phyloP scores from a whole-genome alignment of 2,888 invertebrate genomes.

The Cancer borealis region DNA sequence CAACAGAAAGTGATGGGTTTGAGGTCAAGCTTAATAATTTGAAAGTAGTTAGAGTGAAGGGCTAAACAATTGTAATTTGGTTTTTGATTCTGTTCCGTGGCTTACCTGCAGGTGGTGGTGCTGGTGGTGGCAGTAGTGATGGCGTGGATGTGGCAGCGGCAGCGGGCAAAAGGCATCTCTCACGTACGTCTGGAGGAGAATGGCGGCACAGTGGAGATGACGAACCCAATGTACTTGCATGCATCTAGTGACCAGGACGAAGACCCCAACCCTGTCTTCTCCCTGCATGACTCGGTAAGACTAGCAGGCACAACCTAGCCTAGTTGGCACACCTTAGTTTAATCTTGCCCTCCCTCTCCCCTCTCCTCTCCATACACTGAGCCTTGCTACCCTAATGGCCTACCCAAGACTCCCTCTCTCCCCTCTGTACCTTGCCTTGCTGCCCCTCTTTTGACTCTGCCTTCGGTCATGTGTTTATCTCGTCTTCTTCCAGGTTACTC shows the following conservation, averaged over 20 bases:
- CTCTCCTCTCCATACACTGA: not conserved
- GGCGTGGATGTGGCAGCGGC: conserved; percentile 82
- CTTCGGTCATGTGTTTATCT: not conserved
- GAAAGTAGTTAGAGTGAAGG: not conserved
- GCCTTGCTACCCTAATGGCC: too few relatives aligned
- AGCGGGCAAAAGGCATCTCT: conserved; percentile 89
- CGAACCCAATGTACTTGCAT: conserved; percentile 91
- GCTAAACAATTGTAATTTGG: not conserved
- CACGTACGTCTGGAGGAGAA: conserved; percentile 90
- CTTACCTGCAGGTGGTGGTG: conserved; percentile 77
- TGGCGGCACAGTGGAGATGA: conserved; percentile 86
- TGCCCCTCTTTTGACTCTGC: not conserved
- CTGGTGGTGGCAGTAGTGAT: conserved; percentile 78
- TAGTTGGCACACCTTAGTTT: not conserved
- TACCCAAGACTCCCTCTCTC: not conserved
- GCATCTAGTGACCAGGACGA: conserved; percentile 86
- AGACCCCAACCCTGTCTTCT: conserved; percentile 82
- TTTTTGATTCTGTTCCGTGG: not conserved
- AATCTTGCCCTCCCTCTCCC: not conserved
- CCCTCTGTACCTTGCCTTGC: not conserved
- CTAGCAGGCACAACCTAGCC: conserved; percentile 46
- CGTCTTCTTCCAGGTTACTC: not conserved
- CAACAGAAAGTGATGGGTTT: too few relatives aligned
- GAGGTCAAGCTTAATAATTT: too few relatives aligned
- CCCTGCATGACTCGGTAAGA: conserved; percentile 84